phyloP scores from a whole-genome alignment of 1,140 invertebrate species.

The Danaus plexippus region DNA sequence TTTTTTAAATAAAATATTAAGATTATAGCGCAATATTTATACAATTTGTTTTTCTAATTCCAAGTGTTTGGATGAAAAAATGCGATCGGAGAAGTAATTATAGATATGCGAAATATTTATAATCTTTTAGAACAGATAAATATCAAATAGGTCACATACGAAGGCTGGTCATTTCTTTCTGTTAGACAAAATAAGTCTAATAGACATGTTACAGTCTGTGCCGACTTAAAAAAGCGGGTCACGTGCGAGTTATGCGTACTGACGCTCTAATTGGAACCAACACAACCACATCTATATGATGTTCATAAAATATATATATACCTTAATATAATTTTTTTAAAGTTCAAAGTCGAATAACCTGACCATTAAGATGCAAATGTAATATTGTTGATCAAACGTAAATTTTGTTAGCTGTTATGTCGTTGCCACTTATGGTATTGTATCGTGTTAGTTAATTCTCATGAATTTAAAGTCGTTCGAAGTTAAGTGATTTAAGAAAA shows the following conservation, averaged over 20 bases:
- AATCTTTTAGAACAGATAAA: no score
- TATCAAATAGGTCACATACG: neutral
- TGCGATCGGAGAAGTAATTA: no score
- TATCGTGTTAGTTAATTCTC: no score
- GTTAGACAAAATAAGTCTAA: no score
- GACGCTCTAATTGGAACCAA: constrained; percentile 31
- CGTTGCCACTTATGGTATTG: constrained; percentile 1
- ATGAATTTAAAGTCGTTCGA: no score
- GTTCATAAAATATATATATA: neutral
- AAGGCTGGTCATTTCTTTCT: no score
- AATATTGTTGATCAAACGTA: constrained; percentile 22
- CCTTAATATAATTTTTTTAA: constrained; percentile 13
- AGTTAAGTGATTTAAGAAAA: no score
- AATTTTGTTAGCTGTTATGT: constrained; percentile 26
- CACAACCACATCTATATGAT: constrained; percentile 3
- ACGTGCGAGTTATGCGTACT: constrained; percentile 26
- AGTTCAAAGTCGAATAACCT: constrained; percentile 11
- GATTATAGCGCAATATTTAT: no score
- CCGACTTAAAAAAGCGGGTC: constrained; percentile 26
- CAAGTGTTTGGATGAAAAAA: no score
- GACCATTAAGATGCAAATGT: neutral
- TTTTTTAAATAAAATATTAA: no score
- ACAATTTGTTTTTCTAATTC: no score
- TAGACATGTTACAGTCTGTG: constrained; percentile 1
- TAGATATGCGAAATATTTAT: no score